Evolutionary conservation across 2,797 vertebrate genomes (phyloP), one percentile per base, ranked within the genome.

Genomic region (Mormyrops boulengeri): DNA sequence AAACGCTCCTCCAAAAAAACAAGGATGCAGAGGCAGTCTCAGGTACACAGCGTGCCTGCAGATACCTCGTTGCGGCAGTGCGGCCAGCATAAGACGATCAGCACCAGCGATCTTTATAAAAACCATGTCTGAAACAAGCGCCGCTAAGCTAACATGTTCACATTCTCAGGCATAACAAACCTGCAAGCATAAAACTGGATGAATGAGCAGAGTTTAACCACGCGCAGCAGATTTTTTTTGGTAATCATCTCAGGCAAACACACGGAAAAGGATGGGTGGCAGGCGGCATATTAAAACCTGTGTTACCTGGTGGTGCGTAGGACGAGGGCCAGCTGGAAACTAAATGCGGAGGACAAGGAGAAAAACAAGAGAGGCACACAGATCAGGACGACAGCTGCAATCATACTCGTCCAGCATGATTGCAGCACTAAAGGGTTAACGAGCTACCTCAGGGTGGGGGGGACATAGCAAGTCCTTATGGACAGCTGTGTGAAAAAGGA

Each of bases 281-380:
- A 57, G 22, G 60, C 12, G 34, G 30, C 12, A n/a, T 92, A 92
- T 1, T 90, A 94, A 95, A 90, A 91, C 95, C 19, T 0, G 44
- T 96, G 95, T 92, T 97, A 97, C 97, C 97, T 97, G 97, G 92
- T 97, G 97, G 95, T 97, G 97, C 94, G 96, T 94, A 95, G 97
- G 96, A 96, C 97, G 96, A 95, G 97, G 96, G 95, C 97, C 97
- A 93, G 97, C 95, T 94, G 96, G 96, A 96, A 97, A 97, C 97
- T 97, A 96, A 88, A 77, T 26, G 26, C 94, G 94, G 73, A 95
- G 93, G 95, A 93, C 93, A 94, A 93, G 95, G 93, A 95, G 50
- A 88, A 57, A 91, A 77, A 84, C 77, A n/a, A 91, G 66, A 90
- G 88, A 90, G 38, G 87, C 38, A 91, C 82, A 86, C 50, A 30